Conservation (phyloP, 2,113 vertebrate species). For the Clarias gariepinus region DNA sequence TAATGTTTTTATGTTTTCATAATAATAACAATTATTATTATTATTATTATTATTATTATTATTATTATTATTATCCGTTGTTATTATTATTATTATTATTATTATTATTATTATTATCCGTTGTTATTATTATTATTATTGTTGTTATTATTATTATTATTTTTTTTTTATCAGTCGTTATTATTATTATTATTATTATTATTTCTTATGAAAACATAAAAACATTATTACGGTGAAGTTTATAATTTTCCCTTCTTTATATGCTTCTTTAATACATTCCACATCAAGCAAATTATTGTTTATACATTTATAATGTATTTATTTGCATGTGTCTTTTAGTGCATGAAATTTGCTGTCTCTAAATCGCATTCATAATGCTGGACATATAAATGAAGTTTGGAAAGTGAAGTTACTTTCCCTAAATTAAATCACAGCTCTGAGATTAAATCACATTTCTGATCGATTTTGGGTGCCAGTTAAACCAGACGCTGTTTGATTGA, state of each 20-base stretch:
- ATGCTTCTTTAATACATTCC: background rate
- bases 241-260: background rate
- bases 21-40: no score
- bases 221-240: background rate
- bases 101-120: no score
- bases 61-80: background rate
- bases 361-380: background rate
- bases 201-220: background rate
- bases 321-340: background rate
- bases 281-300: background rate
- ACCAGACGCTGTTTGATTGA: slow-evolving; percentile 57
- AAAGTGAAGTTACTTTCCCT: slow-evolving; percentile 10
- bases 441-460: slow-evolving; percentile 45
- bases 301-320: background rate
- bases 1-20: no score
- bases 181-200: background rate
- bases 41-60: background rate
- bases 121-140: no score
- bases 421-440: slow-evolving; percentile 19
- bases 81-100: no score
- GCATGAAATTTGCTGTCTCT: background rate
- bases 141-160: no score
- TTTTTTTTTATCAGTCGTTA: no score
- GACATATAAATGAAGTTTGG: background rate
- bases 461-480: slow-evolving; percentile 20